These are phyloP conservation scores for Eubasilissa regina DNA, from an alignment of 1,140 invertebrate genomes.

Conservation along the genomic window DNA sequence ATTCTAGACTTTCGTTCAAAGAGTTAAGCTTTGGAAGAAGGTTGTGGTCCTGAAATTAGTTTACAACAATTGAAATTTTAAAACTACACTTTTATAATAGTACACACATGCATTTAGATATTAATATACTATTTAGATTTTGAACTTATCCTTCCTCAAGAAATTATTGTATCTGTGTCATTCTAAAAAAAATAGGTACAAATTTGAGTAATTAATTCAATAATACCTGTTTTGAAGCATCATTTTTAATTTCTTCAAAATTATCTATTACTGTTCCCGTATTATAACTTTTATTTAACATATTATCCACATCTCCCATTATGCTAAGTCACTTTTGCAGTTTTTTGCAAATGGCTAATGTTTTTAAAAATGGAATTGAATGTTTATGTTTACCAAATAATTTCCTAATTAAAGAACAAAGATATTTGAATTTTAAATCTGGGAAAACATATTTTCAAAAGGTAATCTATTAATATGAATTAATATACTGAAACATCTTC, in stretches of 20 bases:
- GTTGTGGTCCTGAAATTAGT: background rate
- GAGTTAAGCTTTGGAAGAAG: conserved; percentile 6
- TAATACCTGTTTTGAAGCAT: conserved; percentile 21
- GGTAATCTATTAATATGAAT: no score
- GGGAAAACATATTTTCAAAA: no score
- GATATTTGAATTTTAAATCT: background rate
- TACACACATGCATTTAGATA: no score
- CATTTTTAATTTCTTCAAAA: conserved; percentile 19
- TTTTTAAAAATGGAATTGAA: background rate
- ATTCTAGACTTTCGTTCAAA: conserved; percentile 1
- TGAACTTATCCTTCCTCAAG: no score
- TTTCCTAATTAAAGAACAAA: background rate
- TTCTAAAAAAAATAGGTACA: no score
- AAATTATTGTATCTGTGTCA: no score
- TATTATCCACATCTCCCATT: conserved; percentile 7
- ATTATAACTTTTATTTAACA: conserved; percentile 9
- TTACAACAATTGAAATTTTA: background rate
- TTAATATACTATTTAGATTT: no score
- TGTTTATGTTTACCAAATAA: background rate
- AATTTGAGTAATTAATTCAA: no score
- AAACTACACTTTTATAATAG: no score
- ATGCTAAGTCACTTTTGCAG: background rate
- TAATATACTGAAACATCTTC: no score
- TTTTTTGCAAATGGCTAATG: background rate
- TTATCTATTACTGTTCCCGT: conserved; percentile 2